Conservation (phyloP, 2,113 vertebrate species). For the Ammodytes dubius region DNA sequence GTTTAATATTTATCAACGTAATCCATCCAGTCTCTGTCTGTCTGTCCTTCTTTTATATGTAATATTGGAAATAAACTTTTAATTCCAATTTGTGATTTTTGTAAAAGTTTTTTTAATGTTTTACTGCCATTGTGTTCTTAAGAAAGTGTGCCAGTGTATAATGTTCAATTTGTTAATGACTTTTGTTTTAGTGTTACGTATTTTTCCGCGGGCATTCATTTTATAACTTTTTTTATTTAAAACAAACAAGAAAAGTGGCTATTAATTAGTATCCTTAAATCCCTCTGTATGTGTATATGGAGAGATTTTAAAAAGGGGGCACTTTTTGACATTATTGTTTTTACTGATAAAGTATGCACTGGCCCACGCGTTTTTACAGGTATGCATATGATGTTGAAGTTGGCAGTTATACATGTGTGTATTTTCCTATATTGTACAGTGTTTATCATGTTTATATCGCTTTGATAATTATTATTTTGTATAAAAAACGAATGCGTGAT, state of each 20-base stretch:
- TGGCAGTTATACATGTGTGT: neutral
- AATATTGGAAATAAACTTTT: conserved; percentile 40
- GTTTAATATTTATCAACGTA: conserved; percentile 71
- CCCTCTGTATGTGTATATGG: neutral
- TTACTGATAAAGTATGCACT: conserved; percentile 8
- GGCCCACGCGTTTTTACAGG: neutral
- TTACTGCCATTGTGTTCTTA: conserved; percentile 29
- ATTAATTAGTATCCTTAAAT: conserved; percentile 15
- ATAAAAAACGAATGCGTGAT: conserved; percentile 49
- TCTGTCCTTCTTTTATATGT: neutral
- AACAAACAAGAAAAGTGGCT: neutral
- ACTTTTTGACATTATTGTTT: neutral
- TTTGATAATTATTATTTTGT: conserved; percentile 44
- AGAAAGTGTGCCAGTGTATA: conserved; percentile 1
- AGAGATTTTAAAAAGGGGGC: neutral
- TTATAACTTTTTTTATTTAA: conserved; percentile 24
- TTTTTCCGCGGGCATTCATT: conserved; percentile 2
- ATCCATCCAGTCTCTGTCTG: conserved; percentile 35
- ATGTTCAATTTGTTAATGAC: conserved; percentile 9
- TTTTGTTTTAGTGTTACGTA: neutral
- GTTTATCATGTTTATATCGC: conserved; percentile 68
- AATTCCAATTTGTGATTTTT: conserved; percentile 1
- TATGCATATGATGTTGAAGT: neutral
- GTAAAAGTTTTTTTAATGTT: conserved; percentile 42
- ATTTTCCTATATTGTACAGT: conserved; percentile 36